Base-by-base conservation (phyloP, 2,888 invertebrate genomes). In the Dicycla oo region DNA sequence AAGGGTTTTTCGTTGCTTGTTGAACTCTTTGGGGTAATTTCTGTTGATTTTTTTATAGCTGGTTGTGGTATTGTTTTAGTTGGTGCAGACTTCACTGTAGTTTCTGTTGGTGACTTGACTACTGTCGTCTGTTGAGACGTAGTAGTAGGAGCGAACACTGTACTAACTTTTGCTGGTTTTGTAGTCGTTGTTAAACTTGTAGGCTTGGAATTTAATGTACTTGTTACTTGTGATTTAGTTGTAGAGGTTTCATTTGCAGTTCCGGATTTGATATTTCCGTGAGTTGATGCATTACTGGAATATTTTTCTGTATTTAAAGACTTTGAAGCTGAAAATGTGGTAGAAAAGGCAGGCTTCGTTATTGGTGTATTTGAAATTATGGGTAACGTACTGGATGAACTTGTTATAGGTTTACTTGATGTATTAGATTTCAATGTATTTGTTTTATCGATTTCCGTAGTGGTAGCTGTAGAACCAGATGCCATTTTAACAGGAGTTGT, bases 151-250 rank as follows among this genome's bases (percentile, higher is more conserved):
- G 75, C 77, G 63, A 11, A 23, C 40, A 40, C 49, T n/a, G 70
- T 26, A n/a, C 62, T 51, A 58, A 69, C 62, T 77, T 80, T 75
- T 30, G 68, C 68, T 26, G 58, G 40, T 51, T 70, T 87, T 61
- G 80, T 47, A 43, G 71, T 57, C 49, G 57, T 71, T 23, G 65
- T 53, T 38, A 71, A 67, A 40, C 64, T 73, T 18, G 53, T 53
- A 47, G 75, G 60, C 26, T 75, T 69, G 53, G 61, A 60, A 60
- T 47, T 61, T 66, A 69, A 30, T 67, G 67, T 30, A 69, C 47
- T 79, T 23, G 72, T 34, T 60, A 68, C 40, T 73, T 76, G 67
- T 65, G 81, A 57, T 75, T 81, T 86, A 30, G 64, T 75, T 63
- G 68, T 68, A 47, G 77, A 45, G 40, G 45, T 68, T 54, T 80